These are phyloP conservation scores for Caenorhabditis zanzibari DNA, from an alignment of 2,888 invertebrate genomes.

Conservation along the genomic window DNA sequence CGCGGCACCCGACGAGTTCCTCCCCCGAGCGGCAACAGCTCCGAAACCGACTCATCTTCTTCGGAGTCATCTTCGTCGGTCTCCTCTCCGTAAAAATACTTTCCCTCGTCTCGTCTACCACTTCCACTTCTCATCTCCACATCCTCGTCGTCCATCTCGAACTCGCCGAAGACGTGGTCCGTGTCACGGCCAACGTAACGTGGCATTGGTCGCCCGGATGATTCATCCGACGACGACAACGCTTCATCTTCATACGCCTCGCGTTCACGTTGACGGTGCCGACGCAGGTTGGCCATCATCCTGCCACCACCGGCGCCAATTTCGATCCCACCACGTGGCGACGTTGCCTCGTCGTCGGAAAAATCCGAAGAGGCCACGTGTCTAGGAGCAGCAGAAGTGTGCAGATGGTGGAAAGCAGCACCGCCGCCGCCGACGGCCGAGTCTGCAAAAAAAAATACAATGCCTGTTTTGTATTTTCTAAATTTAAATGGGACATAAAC, in stretches of 20 bases:
- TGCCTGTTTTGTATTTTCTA: slow-evolving; percentile 17
- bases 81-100: slow-evolving; percentile 23
- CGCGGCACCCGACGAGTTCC: slow-evolving; percentile 67
- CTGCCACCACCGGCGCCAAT: slow-evolving; percentile 44
- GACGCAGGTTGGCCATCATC: slow-evolving; percentile 60
- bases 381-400: slow-evolving; percentile 49
- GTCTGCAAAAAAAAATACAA: slow-evolving; percentile 49
- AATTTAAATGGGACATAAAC: background rate
- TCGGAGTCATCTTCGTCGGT: slow-evolving; percentile 45
- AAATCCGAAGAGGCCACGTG: slow-evolving; percentile 43
- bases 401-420: slow-evolving; percentile 62
- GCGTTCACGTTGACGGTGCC: slow-evolving; percentile 56
- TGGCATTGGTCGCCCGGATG: slow-evolving; percentile 43
- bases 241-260: slow-evolving; percentile 37
- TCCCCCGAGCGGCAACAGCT: slow-evolving; percentile 66
- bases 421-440: slow-evolving; percentile 63
- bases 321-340: slow-evolving; percentile 45
- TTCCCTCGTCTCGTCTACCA: slow-evolving; percentile 9
- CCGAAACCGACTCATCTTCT: slow-evolving; percentile 57
- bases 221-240: slow-evolving; percentile 57
- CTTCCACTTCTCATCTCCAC: slow-evolving; percentile 37
- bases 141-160: slow-evolving; percentile 62
- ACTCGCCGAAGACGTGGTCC: slow-evolving; percentile 68
- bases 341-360: slow-evolving; percentile 47
- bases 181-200: slow-evolving; percentile 67